Evolutionary conservation across 2,797 vertebrate species (phyloP).

Genomic region (Periparus ater): DNA sequence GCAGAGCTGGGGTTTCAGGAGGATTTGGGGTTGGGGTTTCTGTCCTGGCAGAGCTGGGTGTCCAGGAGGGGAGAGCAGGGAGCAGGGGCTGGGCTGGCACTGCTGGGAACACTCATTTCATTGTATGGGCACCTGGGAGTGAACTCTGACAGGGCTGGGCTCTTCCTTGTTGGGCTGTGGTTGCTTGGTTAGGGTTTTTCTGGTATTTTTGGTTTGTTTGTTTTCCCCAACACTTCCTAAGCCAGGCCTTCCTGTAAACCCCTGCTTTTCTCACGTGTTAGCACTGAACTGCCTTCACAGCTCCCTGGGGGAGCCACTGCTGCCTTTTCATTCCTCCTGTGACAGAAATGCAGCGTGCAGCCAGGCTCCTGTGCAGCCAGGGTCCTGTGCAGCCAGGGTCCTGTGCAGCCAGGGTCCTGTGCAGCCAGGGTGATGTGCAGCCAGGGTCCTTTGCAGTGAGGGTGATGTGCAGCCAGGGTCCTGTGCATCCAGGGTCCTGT

Average conservation of each 20-base stretch:
- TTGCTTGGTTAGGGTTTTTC: background rate
- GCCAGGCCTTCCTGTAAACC: background rate
- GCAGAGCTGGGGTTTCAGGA: background rate
- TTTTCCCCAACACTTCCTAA: background rate
- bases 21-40: background rate
- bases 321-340: background rate
- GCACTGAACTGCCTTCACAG: background rate
- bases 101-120: background rate
- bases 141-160: background rate
- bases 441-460: no score
- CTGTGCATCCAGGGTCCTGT: no score
- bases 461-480: no score
- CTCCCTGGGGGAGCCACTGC: background rate
- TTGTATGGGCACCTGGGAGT: background rate
- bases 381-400: no score
- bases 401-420: no score
- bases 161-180: background rate
- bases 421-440: no score
- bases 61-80: background rate
- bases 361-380: background rate
- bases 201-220: background rate
- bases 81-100: background rate
- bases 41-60: background rate
- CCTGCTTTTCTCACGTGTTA: background rate
- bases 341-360: background rate